Evolutionary conservation across 2,888 invertebrate genomes (phyloP), one percentile per base, ranked within the genome.

Genomic region (Hirtodrosophila confusa): DNA sequence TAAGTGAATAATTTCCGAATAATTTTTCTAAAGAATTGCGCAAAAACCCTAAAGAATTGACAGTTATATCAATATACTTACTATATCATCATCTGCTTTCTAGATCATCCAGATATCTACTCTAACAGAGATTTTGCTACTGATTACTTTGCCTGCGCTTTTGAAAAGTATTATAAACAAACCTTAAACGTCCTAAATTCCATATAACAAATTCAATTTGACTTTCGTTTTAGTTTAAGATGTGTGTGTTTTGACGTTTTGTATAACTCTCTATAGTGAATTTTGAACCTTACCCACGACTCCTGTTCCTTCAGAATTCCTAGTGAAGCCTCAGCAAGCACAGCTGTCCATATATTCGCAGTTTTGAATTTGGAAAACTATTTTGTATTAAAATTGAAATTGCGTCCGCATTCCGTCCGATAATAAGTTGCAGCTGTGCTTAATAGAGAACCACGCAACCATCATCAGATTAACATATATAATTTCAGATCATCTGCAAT

Each of bases 61-160:
- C 7, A 9, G 9, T 31, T 8, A 31, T 17, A 17, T 17, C 17
- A 17, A 17, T 17, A 17, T 17, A 17, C 17, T 17, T 17, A 31
- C n/a, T 31, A 27, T 31, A 57, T 27, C 9, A 53, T 43, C 24
- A 41, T 58, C 39, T 69, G 44, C 68, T 53, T 56, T 53, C 37
- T 10, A 50, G 17, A 54, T 54, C 69, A 69, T 47, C 29, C 31
- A 49, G 39, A 47, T 36, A 9, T 36, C 4, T 17, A 31, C 7
- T 29, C 4, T 11, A 31, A 12, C 2, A 24, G 17, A 36, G 40
- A 29, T 39, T 50, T 63, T 62, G 54, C 69, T 57, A 41, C 31
- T 11, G 29, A 65, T 48, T 66, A 66, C 44, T 61, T 63, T 54
- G 72, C 63, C 64, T 75, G 58, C 61, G 62, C 72, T 60, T 66